Evolutionary conservation across 2,113 vertebrate genomes (phyloP).

Genomic region (Myodes glareolus): DNA sequence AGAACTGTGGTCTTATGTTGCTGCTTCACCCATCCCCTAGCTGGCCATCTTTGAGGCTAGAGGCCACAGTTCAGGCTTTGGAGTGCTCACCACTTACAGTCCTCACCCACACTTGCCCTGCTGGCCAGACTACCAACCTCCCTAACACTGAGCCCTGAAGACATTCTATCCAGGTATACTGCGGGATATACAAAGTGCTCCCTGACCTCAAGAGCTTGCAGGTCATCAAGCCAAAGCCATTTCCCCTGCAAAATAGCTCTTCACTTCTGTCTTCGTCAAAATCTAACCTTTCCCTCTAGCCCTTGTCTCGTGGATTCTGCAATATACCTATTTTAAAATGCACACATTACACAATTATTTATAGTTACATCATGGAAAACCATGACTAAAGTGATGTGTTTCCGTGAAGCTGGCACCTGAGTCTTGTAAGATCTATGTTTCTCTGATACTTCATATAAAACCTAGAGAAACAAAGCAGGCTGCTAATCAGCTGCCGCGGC

Average conservation of each 20-base stretch:
- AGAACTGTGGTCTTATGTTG: neutral
- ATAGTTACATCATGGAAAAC: neutral
- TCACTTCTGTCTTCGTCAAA: neutral
- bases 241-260: neutral
- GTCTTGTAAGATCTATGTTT: neutral
- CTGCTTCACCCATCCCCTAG: neutral
- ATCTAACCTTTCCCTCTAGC: neutral
- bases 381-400: neutral
- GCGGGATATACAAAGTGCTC: neutral
- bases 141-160: fast-evolving
- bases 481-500: neutral
- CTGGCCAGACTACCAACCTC: neutral
- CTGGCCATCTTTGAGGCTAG: neutral
- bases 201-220: neutral
- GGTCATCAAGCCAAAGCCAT: neutral
- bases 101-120: neutral
- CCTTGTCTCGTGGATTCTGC: neutral
- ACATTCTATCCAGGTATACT: neutral
- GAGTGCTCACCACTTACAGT: too few species aligned
- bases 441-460: neutral
- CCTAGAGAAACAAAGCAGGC: neutral
- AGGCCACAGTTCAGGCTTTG: neutral
- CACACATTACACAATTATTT: neutral
- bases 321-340: neutral
- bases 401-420: neutral